Base-by-base conservation (phyloP, 2,113 vertebrate genomes). In the Gobius niger region DNA sequence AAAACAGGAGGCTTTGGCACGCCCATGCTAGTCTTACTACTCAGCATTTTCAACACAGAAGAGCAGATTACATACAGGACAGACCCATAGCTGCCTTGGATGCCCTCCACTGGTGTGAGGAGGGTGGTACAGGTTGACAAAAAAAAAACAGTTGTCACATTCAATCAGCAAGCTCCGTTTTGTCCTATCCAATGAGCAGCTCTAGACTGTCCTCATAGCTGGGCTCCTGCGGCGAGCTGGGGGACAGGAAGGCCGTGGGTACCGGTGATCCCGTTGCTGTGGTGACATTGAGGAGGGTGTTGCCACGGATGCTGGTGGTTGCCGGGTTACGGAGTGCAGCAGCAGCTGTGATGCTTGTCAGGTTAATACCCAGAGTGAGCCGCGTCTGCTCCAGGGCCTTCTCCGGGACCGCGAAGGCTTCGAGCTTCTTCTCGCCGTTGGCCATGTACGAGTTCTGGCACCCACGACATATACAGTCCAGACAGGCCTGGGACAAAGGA, bases 371-470 rank as follows among this genome's bases (percentile, higher is more conserved):
- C 86, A 99, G 94, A 66, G 96, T 99, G 83, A 99, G 96, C 89
- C 97, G 90, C 59, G 96, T 99, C 94, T 99, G 97, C 92, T 99
- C 96, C 91, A 99, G 92, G 85, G 96, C 97, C 89, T 98, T 99
- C 91, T 99, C 97, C 73, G 97, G 97, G 90, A 99, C 96, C 9
- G 97, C 96, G 82, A 99, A 99, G 51, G 97, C 97, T 93, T 99
- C 96, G 34, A 99, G 93, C 92, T 99, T 99, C 92, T 99, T 99
- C 93, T 99, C 96, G 49, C 97, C 96, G 10, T 99, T 99, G 84
- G 96, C 97, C 96, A 98, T 99, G 91, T 97, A 99, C 5, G 96
- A 98, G 93, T 98, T 98, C 95, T 99, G 97, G 94, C 97, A 99
- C 83, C 97, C 97, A 78, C 97, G 95, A 91, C 97, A 99, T 93